Conservation (phyloP, 2,797 vertebrate genomes). For the Sitta carolinensis region DNA sequence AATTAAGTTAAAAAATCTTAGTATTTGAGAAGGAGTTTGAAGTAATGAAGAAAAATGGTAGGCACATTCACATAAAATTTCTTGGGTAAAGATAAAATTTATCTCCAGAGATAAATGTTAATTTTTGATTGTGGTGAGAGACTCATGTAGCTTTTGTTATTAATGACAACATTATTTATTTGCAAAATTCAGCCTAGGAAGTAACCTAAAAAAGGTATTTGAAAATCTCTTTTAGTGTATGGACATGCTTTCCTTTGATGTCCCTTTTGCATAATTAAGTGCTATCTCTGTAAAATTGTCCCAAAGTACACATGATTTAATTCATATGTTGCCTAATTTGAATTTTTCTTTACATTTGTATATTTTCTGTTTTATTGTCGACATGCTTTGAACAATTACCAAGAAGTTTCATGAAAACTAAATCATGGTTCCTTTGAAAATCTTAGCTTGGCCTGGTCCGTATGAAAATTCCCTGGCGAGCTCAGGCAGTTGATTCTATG, state of each 20-base stretch:
- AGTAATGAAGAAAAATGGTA: neutral
- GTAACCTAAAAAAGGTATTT: neutral
- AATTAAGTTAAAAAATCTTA: neutral
- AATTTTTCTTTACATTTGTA: neutral
- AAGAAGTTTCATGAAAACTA: neutral
- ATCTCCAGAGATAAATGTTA: neutral
- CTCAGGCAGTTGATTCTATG: neutral
- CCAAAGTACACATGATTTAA: neutral
- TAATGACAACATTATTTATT: neutral
- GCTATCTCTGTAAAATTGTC: neutral
- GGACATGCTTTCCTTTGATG: neutral
- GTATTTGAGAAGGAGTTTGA: neutral
- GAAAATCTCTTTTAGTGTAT: neutral
- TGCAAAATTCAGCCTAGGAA: neutral
- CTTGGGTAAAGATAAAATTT: neutral
- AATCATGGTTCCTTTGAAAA: slow-evolving; percentile 18
- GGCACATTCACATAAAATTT: neutral
- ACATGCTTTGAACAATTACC: neutral
- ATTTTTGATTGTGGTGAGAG: neutral
- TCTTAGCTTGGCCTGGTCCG: neutral
- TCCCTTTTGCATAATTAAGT: neutral
- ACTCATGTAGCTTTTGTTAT: neutral
- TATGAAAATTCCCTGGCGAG: neutral
- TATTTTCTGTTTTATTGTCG: neutral
- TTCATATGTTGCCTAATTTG: neutral